These are phyloP conservation scores for Ylistrum balloti DNA, from an alignment of 1,140 invertebrate genomes.

Conservation along the genomic window DNA sequence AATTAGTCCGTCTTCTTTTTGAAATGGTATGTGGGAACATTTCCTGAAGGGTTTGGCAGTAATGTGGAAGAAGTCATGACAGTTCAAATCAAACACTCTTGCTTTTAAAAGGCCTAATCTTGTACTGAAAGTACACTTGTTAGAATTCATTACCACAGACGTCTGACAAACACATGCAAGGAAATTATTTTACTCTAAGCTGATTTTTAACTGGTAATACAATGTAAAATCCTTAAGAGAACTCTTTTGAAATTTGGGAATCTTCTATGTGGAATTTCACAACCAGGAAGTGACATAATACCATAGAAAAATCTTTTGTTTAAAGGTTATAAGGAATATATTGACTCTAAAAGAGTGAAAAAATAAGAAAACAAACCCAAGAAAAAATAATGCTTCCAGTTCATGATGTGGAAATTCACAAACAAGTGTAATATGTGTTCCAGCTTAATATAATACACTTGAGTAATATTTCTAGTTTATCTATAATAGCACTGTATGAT, in stretches of 20 bases:
- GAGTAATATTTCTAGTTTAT: too few relatives aligned
- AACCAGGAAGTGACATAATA: too few relatives aligned
- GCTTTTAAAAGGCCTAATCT: neutral
- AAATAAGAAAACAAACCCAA: too few relatives aligned
- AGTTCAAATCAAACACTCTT: neutral
- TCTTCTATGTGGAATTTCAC: too few relatives aligned
- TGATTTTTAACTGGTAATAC: neutral
- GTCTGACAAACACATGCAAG: neutral
- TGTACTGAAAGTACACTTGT: neutral
- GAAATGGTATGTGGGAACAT: constrained; percentile 91
- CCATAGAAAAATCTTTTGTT: too few relatives aligned
- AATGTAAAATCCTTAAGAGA: neutral
- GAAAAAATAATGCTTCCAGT: too few relatives aligned
- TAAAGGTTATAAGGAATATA: too few relatives aligned
- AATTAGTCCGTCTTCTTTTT: constrained; percentile 97
- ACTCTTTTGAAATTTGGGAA: neutral
- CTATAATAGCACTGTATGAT: too few relatives aligned
- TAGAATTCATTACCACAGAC: neutral
- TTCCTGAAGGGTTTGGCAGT: neutral
- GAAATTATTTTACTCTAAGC: neutral
- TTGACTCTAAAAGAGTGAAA: too few relatives aligned
- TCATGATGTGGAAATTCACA: too few relatives aligned
- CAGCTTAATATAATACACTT: too few relatives aligned
- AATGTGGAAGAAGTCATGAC: neutral
- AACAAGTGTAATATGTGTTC: too few relatives aligned